Percentiles rank a stretch among this genome's conserved stretches.
Evolutionary conservation across 2,113 vertebrate species (phyloP).

Genomic region (Sarotherodon lohbergeri): DNA sequence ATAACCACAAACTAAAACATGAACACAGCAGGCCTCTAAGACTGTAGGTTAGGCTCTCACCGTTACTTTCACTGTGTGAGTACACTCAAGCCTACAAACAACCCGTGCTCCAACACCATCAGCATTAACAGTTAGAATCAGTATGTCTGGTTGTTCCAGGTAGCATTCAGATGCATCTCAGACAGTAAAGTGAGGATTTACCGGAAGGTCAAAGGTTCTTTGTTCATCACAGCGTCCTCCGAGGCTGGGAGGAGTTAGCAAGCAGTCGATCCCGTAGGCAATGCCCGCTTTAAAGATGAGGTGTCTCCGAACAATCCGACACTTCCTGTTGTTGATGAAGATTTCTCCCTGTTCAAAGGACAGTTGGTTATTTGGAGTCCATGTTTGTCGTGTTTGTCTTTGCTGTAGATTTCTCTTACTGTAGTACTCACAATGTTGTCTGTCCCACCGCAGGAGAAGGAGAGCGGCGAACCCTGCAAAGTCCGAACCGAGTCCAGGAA

Average conservation of each 20-base stretch:
- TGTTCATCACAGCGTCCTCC: constrained; percentile 85
- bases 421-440: constrained; percentile 73
- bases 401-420: not conserved
- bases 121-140: not conserved
- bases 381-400: not conserved
- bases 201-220: constrained; percentile 64
- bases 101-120: not conserved
- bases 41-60: not conserved
- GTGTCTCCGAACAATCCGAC: constrained; percentile 80
- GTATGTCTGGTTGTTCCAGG: not conserved
- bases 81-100: not conserved
- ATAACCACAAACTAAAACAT: not conserved
- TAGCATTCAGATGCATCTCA: not conserved
- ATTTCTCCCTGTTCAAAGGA: constrained; percentile 76
- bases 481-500: constrained; percentile 68
- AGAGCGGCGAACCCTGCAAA: constrained; percentile 83
- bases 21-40: not conserved
- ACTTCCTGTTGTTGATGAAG: constrained; percentile 77
- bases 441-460: constrained; percentile 74
- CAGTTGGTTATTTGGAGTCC: not conserved
- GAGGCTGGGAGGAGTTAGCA: constrained; percentile 82
- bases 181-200: constrained; percentile 18
- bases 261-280: constrained; percentile 86
- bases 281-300: constrained; percentile 79
- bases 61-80: not conserved